Evolutionary conservation across 2,797 vertebrate genomes (phyloP), one percentile per base, ranked within the genome.

Genomic region (Molossus molossus): DNA sequence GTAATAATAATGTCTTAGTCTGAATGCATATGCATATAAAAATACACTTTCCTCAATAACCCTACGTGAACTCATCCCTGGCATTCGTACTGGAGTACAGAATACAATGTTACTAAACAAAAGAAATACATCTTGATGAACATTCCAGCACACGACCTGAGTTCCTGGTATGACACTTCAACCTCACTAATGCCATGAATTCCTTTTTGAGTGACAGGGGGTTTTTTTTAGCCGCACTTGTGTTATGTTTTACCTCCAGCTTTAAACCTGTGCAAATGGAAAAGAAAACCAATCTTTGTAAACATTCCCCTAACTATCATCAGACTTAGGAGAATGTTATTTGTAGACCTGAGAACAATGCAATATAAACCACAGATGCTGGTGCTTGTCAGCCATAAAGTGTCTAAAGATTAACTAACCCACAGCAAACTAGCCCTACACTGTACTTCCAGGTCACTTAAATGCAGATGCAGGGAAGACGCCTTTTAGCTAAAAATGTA

Each of bases 401-500:
- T 40, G 33, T 80, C 65, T 75, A 83, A 45, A 72, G 73, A 82
- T 92, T 86, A 76, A 86, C 23, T 86, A 76, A 86, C 23, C 53
- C 33, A 45, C 0, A 7, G 17, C 33, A 73, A 72, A 62, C 69
- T n/a, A 85, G 7, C 50, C 50, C 21, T 21, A 85, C 67, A 37
- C 15, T 40, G 88, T 8, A 9, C n/a, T 81, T 70, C 65, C 65
- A 18, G 77, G 65, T 25, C 89, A 82, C 92, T 92, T 77, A 90
- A 58, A 85, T 29, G 64, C 4, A 5, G 96, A 93, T 2, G 53
- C 40, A 86, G 85, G 86, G 29, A 96, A 96, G 95, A 92, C 0
- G 12, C 37, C 69, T 17, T 97, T 96, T 33, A 93, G 40, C 29
- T 96, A 95, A 97, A 97, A 97, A 60, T 72, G 77, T 82, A 75